Conservation (phyloP, 92 coral and sea anemone species). For the Ricordea florida region DNA sequence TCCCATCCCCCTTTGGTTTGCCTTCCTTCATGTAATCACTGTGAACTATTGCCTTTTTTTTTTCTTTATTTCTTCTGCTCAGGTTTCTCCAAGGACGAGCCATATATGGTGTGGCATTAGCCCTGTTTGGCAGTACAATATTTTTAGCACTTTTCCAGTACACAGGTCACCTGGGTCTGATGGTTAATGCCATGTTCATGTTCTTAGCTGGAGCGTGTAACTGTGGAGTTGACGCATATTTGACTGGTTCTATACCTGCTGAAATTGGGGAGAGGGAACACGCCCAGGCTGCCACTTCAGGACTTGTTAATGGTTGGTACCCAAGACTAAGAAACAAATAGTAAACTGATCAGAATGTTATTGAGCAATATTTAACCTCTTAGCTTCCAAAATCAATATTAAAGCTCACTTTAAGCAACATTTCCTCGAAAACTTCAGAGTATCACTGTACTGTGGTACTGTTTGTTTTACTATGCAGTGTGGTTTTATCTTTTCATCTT, state of each 20-base stretch:
- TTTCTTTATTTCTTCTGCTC: background rate
- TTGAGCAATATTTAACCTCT: background rate
- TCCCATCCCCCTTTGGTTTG: too few relatives aligned
- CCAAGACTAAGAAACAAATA: too few relatives aligned
- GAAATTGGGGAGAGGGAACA: slow-evolving; percentile 91
- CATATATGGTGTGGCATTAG: slow-evolving; percentile 73
- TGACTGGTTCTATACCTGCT: slow-evolving; percentile 94
- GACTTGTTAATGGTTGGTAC: slow-evolving; percentile 91
- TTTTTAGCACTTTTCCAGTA: slow-evolving; percentile 82
- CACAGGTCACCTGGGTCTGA: slow-evolving; percentile 88
- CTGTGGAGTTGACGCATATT: slow-evolving; percentile 97
- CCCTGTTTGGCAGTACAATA: slow-evolving; percentile 84
- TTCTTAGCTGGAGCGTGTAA: slow-evolving; percentile 96
- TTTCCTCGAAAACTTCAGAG: too few relatives aligned
- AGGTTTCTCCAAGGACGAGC: slow-evolving; percentile 81
- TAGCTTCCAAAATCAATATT: background rate
- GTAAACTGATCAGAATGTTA: too few relatives aligned
- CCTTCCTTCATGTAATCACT: too few relatives aligned
- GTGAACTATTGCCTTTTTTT: background rate
- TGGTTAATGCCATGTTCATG: slow-evolving; percentile 81
- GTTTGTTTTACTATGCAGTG: too few relatives aligned
- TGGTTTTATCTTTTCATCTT: too few relatives aligned
- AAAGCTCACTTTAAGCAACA: too few relatives aligned
- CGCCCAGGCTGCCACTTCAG: slow-evolving; percentile 98
- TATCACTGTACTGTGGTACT: too few relatives aligned